phyloP scores from a whole-genome alignment of 2,113 vertebrate genomes.

The Chaetodon trifascialis region DNA sequence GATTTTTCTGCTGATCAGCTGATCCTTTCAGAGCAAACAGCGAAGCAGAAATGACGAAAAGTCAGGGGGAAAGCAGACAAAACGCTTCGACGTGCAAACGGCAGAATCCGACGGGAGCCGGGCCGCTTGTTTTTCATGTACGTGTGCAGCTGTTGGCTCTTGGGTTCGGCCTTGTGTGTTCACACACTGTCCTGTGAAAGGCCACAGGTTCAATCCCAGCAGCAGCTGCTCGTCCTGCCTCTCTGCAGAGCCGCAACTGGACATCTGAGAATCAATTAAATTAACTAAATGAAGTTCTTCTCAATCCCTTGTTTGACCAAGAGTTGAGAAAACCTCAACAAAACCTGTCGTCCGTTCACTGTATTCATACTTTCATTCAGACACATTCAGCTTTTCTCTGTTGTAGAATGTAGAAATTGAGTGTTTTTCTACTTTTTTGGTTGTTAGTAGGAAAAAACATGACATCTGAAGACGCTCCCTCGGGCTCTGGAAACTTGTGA shows the following conservation, averaged over 20 bases:
- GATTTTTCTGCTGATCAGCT: not conserved
- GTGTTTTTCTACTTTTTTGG: not conserved
- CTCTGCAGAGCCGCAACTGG: not conserved
- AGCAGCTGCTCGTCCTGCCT: slow-evolving; percentile 13
- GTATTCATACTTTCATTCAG: no score
- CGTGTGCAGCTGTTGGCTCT: not conserved
- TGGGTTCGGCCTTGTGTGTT: not conserved
- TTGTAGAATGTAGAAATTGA: no score
- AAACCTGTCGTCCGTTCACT: no score
- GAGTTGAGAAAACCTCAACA: not conserved
- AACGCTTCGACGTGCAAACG: not conserved
- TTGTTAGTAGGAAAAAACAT: not conserved
- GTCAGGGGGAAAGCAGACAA: not conserved
- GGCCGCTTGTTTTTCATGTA: not conserved
- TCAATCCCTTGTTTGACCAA: not conserved
- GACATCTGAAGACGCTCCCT: not conserved
- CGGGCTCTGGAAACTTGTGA: not conserved
- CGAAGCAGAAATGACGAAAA: no score
- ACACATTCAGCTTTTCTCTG: no score
- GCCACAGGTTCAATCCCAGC: slow-evolving; percentile 10
- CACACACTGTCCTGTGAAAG: not conserved
- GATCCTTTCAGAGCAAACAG: no score
- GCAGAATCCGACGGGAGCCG: not conserved
- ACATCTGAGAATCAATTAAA: not conserved
- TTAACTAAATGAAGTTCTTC: not conserved